Evolutionary conservation across 2,113 vertebrate species (phyloP).

Genomic region (Campylomormyrus tamandua): DNA sequence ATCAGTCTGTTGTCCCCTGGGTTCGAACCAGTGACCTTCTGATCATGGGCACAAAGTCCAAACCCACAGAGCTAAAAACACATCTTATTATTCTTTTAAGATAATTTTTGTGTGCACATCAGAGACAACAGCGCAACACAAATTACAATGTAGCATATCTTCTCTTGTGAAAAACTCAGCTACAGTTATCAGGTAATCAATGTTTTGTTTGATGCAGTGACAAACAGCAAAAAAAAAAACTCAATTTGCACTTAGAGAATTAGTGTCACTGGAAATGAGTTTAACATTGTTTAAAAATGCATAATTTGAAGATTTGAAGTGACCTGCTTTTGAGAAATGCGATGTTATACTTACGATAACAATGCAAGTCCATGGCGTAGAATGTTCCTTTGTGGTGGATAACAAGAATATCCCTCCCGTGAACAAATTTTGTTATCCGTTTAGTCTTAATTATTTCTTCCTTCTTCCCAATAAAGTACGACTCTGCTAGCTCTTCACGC

Average conservation of each 20-base stretch:
- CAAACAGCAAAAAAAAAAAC: neutral
- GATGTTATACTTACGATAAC: conserved; percentile 76
- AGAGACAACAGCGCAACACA: neutral
- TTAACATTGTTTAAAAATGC: neutral
- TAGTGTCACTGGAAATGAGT: neutral
- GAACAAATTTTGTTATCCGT: conserved; percentile 59
- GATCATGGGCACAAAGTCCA: neutral
- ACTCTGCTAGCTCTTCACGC: conserved; percentile 40
- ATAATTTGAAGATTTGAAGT: neutral
- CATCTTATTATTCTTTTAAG: neutral
- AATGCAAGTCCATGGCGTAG: conserved; percentile 80
- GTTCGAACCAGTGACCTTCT: neutral
- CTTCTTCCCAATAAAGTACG: conserved; percentile 66
- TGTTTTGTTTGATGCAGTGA: neutral
- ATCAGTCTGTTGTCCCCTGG: neutral
- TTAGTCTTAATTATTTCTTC: conserved; percentile 64
- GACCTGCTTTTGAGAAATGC: neutral
- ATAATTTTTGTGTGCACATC: neutral
- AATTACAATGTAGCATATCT: neutral
- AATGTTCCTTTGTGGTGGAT: conserved; percentile 70
- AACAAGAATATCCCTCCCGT: conserved; percentile 73
- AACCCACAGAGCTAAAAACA: neutral
- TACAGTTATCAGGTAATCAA: neutral
- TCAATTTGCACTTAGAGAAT: neutral
- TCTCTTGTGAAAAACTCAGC: neutral